These are phyloP conservation scores for Ctenopoma kingsleyae DNA, from an alignment of 2,797 vertebrate species.

Conservation along the genomic window DNA sequence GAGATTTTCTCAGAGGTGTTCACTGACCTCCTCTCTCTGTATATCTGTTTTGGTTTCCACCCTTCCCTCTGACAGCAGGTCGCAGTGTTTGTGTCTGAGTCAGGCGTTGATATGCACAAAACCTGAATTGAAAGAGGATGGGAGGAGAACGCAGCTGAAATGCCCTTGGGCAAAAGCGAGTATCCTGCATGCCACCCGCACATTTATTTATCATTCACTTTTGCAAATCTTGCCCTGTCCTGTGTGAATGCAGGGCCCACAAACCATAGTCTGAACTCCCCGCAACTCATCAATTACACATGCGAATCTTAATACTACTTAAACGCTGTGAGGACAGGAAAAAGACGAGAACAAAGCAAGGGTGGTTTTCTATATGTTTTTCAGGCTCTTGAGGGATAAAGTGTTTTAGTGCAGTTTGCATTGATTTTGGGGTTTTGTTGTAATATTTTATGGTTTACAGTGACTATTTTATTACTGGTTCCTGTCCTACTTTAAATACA, in stretches of 20 bases:
- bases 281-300: slow-evolving; percentile 28
- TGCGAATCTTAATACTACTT: slow-evolving; percentile 6
- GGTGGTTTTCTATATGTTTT: not conserved
- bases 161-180: slow-evolving; percentile 30
- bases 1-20: slow-evolving; percentile 14
- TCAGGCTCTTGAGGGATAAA: not conserved
- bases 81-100: slow-evolving; percentile 63
- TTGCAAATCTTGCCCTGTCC: slow-evolving; percentile 38
- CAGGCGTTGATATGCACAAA: slow-evolving; percentile 44
- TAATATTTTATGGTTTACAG: not conserved
- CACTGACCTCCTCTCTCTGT: slow-evolving; percentile 8
- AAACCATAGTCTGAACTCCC: slow-evolving; percentile 38
- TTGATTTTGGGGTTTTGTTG: not conserved
- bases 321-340: slow-evolving; percentile 7
- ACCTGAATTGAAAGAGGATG: slow-evolving; percentile 37
- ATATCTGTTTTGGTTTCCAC: not conserved
- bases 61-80: slow-evolving; percentile 19
- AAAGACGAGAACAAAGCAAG: not conserved
- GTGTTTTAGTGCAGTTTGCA: not conserved
- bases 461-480: not conserved
- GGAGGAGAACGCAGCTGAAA: slow-evolving; percentile 44
- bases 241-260: slow-evolving; percentile 27
- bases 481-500: not conserved
- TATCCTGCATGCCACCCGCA: slow-evolving; percentile 47
- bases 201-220: slow-evolving; percentile 58